phyloP scores from a whole-genome alignment of 2,888 invertebrate genomes.

The Bellardia pandia region DNA sequence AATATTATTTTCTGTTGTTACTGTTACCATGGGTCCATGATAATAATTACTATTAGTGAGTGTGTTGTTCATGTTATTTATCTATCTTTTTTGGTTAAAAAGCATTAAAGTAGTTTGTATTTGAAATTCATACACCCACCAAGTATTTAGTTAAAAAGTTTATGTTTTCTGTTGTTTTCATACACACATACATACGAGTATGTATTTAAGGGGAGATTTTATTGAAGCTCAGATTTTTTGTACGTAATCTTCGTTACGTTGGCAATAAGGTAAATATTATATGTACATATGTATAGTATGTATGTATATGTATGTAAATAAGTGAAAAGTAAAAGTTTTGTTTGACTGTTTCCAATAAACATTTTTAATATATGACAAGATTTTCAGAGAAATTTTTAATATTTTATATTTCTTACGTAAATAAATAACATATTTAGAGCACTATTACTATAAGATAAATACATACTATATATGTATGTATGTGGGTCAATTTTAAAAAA shows the following conservation, averaged over 20 bases:
- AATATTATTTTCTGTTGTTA: slow-evolving; percentile 34
- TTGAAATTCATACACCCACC: slow-evolving; percentile 34
- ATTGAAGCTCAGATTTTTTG: slow-evolving; percentile 6
- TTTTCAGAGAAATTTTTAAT: too few relatives aligned
- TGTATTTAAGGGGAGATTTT: slow-evolving; percentile 15
- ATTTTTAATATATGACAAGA: too few relatives aligned
- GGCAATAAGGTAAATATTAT: neutral
- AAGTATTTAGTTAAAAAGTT: neutral
- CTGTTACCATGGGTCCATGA: slow-evolving; percentile 32
- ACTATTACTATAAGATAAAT: too few relatives aligned
- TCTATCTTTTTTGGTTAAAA: neutral
- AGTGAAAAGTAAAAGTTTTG: too few relatives aligned
- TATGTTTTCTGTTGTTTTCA: neutral
- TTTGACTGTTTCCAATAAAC: too few relatives aligned
- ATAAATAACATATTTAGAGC: too few relatives aligned
- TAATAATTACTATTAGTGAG: slow-evolving; percentile 20
- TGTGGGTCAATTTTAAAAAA: too few relatives aligned
- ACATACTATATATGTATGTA: too few relatives aligned
- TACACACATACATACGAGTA: too few relatives aligned
- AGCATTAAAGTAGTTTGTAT: slow-evolving; percentile 14
- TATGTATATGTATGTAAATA: too few relatives aligned
- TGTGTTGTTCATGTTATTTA: neutral
- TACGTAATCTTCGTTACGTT: neutral
- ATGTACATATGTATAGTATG: too few relatives aligned
- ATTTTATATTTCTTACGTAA: too few relatives aligned